Evolutionary conservation across 2,113 vertebrate species (phyloP).

Genomic region (Nymphicus hollandicus): DNA sequence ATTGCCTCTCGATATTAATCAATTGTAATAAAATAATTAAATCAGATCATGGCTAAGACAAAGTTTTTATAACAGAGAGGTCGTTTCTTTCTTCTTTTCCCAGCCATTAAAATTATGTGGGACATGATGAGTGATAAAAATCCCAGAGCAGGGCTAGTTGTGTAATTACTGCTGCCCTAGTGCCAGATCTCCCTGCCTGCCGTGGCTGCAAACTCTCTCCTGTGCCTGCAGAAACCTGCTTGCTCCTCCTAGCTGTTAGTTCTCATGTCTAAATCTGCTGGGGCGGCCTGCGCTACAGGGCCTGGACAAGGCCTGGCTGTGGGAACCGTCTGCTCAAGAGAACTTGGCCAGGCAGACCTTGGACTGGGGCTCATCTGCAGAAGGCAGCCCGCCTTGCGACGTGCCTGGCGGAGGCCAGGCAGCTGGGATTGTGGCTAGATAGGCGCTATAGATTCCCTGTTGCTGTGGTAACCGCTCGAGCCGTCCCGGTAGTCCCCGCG

Average conservation of each 20-base stretch:
- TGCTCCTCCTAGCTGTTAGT: neutral
- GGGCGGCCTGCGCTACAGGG: too few species aligned
- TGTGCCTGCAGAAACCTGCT: neutral
- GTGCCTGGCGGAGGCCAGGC: too few species aligned
- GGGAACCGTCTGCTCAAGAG: too few species aligned
- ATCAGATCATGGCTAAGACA: too few species aligned
- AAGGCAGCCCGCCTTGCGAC: neutral
- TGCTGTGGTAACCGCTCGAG: neutral
- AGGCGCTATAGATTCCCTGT: neutral
- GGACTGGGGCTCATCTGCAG: neutral
- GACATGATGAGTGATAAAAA: neutral
- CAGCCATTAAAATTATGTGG: neutral
- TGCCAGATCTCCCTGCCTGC: accelerated
- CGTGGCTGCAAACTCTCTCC: neutral
- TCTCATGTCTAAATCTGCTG: neutral
- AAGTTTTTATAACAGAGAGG: too few species aligned
- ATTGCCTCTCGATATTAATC: too few species aligned
- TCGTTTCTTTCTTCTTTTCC: neutral
- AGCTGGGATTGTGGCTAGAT: too few species aligned
- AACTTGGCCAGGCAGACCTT: neutral
- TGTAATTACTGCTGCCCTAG: too few species aligned
- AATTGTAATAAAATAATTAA: too few species aligned
- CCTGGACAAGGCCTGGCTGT: too few species aligned
- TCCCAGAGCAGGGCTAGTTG: accelerated
- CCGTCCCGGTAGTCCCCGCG: neutral